phyloP scores from a whole-genome alignment of 2,113 vertebrate species.

The Dipodomys stephensi region DNA sequence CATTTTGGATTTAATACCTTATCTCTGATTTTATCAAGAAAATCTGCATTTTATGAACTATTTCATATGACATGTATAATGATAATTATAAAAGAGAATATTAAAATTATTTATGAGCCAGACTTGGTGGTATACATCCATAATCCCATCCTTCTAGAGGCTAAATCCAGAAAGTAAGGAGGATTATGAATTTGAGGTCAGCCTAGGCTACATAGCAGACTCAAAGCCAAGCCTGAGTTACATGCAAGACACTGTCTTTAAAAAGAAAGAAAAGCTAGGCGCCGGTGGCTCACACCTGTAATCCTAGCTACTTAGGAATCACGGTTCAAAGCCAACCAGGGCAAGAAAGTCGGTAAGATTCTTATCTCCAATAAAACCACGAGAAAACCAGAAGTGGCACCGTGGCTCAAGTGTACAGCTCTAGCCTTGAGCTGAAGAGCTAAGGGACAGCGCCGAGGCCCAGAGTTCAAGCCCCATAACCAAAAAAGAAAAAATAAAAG shows the following conservation, averaged over 20 bases:
- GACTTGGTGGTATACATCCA: neutral
- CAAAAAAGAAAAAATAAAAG: too few relatives aligned
- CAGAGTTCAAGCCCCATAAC: too few relatives aligned
- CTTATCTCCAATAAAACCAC: too few relatives aligned
- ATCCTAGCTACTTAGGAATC: too few relatives aligned
- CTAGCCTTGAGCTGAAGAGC: too few relatives aligned
- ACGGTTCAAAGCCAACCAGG: too few relatives aligned
- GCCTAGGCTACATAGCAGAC: neutral
- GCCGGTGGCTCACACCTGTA: too few relatives aligned
- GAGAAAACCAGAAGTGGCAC: too few relatives aligned
- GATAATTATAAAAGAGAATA: slow-evolving; percentile 26
- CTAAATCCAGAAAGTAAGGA: neutral
- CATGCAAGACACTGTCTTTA: neutral
- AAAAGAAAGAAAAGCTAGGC: neutral
- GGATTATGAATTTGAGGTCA: neutral
- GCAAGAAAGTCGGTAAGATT: too few relatives aligned
- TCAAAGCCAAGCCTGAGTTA: too few relatives aligned
- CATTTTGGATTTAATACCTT: slow-evolving; percentile 49
- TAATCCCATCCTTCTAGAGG: neutral
- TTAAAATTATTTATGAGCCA: neutral
- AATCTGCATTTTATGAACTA: slow-evolving; percentile 49
- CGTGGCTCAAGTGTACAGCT: too few relatives aligned
- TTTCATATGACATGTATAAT: neutral
- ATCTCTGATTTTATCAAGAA: slow-evolving; percentile 56
- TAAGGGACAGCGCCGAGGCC: too few relatives aligned